phyloP scores from a whole-genome alignment of 2,888 invertebrate genomes.

The Clepsis dumicolana region DNA sequence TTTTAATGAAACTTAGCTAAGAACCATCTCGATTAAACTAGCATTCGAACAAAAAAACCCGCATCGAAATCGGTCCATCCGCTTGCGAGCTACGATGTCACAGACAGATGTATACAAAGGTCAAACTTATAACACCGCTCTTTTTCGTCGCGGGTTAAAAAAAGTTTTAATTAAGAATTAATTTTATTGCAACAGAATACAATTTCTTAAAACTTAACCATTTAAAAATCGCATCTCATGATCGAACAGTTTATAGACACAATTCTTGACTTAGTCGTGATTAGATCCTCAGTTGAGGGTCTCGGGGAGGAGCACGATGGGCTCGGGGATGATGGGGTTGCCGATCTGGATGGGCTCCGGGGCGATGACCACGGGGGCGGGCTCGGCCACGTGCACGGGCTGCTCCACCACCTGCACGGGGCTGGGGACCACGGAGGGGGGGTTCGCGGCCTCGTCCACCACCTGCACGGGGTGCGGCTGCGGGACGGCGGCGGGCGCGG shows the following conservation, averaged over 20 bases:
- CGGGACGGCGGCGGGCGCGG: constrained; percentile 49
- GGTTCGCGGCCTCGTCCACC: constrained; percentile 56
- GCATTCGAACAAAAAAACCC: too few species aligned
- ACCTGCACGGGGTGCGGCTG: constrained; percentile 55
- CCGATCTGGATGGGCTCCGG: constrained; percentile 38
- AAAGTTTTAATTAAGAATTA: constrained; percentile 11
- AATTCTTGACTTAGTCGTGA: constrained; percentile 14
- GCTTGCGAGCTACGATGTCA: too few species aligned
- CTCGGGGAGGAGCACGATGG: constrained; percentile 56
- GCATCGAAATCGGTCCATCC: too few species aligned
- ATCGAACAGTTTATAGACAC: constrained; percentile 38
- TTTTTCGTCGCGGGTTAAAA: too few species aligned
- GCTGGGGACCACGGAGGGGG: constrained; percentile 42
- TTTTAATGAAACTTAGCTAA: too few species aligned
- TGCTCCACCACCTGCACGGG: constrained; percentile 45
- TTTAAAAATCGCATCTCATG: constrained; percentile 35
- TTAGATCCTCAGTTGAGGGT: constrained; percentile 56
- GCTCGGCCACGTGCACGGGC: constrained; percentile 28
- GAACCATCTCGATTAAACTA: too few species aligned
- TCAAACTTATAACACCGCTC: too few species aligned
- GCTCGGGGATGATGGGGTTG: constrained; percentile 45
- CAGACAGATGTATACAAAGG: too few species aligned
- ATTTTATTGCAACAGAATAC: constrained; percentile 42
- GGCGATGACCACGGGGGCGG: constrained; percentile 44
- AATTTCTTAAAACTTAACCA: constrained; percentile 23